Evolutionary conservation across 1,140 invertebrate genomes (phyloP).

Genomic region (Cydia splendana): DNA sequence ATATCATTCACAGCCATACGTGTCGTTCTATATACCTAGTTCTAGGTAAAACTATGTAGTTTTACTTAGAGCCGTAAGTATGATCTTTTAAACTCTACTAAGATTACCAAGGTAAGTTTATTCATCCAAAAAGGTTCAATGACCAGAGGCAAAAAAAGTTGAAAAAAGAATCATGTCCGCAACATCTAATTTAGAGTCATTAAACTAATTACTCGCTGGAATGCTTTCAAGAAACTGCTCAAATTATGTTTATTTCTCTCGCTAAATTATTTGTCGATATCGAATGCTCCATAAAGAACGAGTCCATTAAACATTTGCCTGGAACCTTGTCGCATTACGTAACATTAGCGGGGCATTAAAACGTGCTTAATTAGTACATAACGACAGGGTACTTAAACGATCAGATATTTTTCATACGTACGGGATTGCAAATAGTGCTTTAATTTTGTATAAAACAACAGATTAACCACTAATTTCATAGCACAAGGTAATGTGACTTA

Average conservation of each 20-base stretch:
- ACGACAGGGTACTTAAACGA: not conserved
- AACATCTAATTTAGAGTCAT: not conserved
- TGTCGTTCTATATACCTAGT: too few relatives aligned
- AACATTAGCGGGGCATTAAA: too few relatives aligned
- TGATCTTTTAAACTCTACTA: too few relatives aligned
- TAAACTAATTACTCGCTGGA: slow-evolving; percentile 3
- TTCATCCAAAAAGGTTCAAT: not conserved
- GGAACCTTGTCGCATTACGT: not conserved
- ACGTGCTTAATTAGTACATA: not conserved
- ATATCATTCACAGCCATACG: too few relatives aligned
- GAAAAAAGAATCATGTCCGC: not conserved
- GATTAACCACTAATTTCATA: too few relatives aligned
- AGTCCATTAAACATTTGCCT: slow-evolving; percentile 1
- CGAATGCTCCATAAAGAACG: not conserved
- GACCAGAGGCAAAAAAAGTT: not conserved
- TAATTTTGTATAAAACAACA: too few relatives aligned
- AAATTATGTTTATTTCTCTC: slow-evolving; percentile 4
- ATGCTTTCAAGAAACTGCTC: not conserved
- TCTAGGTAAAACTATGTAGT: too few relatives aligned
- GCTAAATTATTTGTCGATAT: not conserved
- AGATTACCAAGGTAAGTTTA: not conserved
- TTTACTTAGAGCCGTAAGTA: too few relatives aligned
- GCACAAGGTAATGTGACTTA: too few relatives aligned
- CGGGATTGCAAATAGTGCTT: not conserved
- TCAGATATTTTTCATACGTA: too few relatives aligned